Base-by-base conservation (phyloP, 2,113 vertebrate genomes). In the Pelodiscus sinensis region DNA sequence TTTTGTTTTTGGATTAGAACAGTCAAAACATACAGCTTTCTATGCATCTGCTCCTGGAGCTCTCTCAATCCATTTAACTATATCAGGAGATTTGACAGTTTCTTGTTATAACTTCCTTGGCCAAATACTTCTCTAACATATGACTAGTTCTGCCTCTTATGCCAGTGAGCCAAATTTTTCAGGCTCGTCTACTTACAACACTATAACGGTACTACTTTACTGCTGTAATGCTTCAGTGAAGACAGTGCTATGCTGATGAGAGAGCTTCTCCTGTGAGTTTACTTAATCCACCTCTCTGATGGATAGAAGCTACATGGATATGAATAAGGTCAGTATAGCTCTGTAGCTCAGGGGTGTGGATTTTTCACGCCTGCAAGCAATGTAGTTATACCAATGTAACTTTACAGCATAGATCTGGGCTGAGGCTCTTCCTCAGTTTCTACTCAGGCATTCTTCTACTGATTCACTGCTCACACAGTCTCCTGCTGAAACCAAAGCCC, bases 401-500 rank as follows among this genome's bases (percentile, higher is more conserved):
- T n/a, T 35, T 19, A n/a, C 16, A 68, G 65, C 9, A 5, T 44
- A 75, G 35, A 24, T 38, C 4, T 75, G 71, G 10, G 10, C 25
- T 55, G 65, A 81, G n/a, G 9, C n/a, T 38, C 38, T 18, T 51
- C 38, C 77, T 52, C 29, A 73, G 60, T 84, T 81, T n/a, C 44
- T 89, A 73, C 52, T 96, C 31, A 60, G 58, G 81, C 3, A 58
- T 78, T 81, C 78, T 78, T 56, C 52, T 79, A 52, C 54, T 92
- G 80, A 60, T 94, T 94, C 90, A 91, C 89, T 4, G 35, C 27
- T 54, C 90, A 2, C 27, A 81, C 65, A 68, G 15, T 88, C 24
- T 86, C 95, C 90, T 87, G 80, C 79, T 80, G 81, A 89, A 71
- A 85, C 89, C 85, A 89, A 87, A 87, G 35, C 88, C 85, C 84